phyloP scores from a whole-genome alignment of 2,797 vertebrate species.

The Amblyraja radiata region DNA sequence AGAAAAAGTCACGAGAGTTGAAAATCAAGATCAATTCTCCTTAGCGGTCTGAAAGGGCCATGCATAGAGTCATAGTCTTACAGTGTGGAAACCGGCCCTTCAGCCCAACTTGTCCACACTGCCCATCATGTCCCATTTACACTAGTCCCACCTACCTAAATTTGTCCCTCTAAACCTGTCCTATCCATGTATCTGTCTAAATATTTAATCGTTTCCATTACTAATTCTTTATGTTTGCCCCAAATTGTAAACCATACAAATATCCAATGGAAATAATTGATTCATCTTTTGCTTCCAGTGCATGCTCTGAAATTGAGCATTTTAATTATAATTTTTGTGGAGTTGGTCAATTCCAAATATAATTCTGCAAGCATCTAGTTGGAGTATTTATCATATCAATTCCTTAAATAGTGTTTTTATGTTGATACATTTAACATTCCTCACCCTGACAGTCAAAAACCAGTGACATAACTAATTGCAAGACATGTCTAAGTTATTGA shows the following conservation, averaged over 20 bases:
- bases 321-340: background rate
- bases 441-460: background rate
- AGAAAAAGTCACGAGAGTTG: background rate
- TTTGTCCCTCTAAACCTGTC: too few species aligned
- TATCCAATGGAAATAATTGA: background rate
- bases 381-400: background rate
- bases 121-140: too few species aligned
- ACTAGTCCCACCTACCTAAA: too few species aligned
- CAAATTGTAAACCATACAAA: background rate
- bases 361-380: background rate
- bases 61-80: too few species aligned
- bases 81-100: background rate
- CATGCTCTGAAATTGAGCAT: background rate
- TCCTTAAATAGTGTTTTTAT: background rate
- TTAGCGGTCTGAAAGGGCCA: background rate
- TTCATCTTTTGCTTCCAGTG: background rate
- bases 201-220: too few species aligned
- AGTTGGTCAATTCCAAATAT: background rate
- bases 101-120: background rate
- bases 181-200: too few species aligned
- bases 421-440: background rate
- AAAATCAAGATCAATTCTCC: background rate
- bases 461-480: background rate
- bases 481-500: background rate
- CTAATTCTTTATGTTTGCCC: too few species aligned